Percentiles rank a stretch among this genome's conserved stretches.
phyloP scores from a whole-genome alignment of 2,888 invertebrate genomes.

The Hyles lineata region DNA sequence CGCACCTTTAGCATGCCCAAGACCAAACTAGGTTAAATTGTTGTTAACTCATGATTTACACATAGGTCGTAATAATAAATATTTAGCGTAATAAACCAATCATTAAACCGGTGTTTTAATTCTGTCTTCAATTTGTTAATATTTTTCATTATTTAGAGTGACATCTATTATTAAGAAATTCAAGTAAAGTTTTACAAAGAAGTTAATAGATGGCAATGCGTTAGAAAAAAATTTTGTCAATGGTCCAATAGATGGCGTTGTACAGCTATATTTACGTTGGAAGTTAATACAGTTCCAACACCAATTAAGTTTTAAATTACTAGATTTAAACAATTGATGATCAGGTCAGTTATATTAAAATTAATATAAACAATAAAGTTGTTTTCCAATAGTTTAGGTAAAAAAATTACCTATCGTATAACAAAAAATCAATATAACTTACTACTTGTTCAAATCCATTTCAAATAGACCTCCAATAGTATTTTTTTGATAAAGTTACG shows the following conservation, averaged over 20 bases:
- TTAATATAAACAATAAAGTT: background rate
- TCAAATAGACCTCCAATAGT: background rate
- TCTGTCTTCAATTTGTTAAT: background rate
- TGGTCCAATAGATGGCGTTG: background rate
- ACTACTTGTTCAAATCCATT: background rate
- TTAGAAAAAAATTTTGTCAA: background rate
- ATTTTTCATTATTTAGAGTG: background rate
- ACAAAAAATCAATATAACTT: background rate
- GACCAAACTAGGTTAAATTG: slow-evolving; percentile 66
- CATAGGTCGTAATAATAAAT: slow-evolving; percentile 39
- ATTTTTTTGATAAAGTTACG: background rate
- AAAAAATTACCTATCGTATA: background rate
- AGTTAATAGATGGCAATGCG: background rate
- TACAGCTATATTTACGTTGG: background rate
- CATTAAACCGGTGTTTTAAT: background rate
- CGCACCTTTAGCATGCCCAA: slow-evolving; percentile 70
- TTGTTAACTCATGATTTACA: slow-evolving; percentile 24
- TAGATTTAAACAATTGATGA: background rate
- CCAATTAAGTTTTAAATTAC: too few species aligned
- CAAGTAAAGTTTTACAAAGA: too few species aligned
- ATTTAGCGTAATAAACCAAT: slow-evolving; percentile 17
- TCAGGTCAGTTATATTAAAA: background rate
- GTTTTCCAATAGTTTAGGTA: too few species aligned
- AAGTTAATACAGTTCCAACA: background rate
- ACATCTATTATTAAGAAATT: background rate